These are phyloP conservation scores for Aromia moschata DNA, from an alignment of 2,888 invertebrate species.

Conservation along the genomic window DNA sequence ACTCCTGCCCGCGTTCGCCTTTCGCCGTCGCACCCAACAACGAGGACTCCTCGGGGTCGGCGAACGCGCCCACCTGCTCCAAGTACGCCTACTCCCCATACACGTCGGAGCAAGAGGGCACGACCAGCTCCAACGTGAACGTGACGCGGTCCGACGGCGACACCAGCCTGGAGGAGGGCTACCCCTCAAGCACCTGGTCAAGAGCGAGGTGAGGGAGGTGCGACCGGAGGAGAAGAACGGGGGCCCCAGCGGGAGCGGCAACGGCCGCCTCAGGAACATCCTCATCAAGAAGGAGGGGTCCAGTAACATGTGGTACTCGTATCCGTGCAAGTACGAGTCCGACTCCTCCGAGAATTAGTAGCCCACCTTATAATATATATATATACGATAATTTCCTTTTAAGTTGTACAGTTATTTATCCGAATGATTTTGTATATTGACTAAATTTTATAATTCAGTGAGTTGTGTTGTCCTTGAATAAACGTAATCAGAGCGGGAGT, in stretches of 20 bases:
- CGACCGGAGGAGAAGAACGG: slow-evolving; percentile 22
- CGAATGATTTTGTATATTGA: slow-evolving; percentile 41
- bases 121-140: slow-evolving; percentile 9
- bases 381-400: slow-evolving; percentile 32
- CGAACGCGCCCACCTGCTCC: slow-evolving; percentile 33
- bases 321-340: slow-evolving; percentile 41
- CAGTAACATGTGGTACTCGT: slow-evolving; percentile 36
- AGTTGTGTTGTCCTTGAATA: slow-evolving; percentile 35
- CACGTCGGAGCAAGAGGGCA: slow-evolving; percentile 12
- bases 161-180: slow-evolving; percentile 23
- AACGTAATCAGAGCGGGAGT: slow-evolving; percentile 28
- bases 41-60: slow-evolving; percentile 21
- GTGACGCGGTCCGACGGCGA: slow-evolving; percentile 6
- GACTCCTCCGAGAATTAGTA: slow-evolving; percentile 40
- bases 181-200: slow-evolving; percentile 23
- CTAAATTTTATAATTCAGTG: slow-evolving; percentile 35
- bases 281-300: slow-evolving; percentile 36
- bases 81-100: slow-evolving; percentile 25
- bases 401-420: slow-evolving; percentile 44
- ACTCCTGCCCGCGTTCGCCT: slow-evolving; percentile 9
- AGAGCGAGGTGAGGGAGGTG: slow-evolving; percentile 32
- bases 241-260: slow-evolving; percentile 17
- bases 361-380: slow-evolving; percentile 23
- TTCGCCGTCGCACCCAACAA: background rate
- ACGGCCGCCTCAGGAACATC: slow-evolving; percentile 34